Evolutionary conservation across 2,113 vertebrate genomes (phyloP), one percentile per base, ranked within the genome.

Genomic region (Peucedramus taeniatus): DNA sequence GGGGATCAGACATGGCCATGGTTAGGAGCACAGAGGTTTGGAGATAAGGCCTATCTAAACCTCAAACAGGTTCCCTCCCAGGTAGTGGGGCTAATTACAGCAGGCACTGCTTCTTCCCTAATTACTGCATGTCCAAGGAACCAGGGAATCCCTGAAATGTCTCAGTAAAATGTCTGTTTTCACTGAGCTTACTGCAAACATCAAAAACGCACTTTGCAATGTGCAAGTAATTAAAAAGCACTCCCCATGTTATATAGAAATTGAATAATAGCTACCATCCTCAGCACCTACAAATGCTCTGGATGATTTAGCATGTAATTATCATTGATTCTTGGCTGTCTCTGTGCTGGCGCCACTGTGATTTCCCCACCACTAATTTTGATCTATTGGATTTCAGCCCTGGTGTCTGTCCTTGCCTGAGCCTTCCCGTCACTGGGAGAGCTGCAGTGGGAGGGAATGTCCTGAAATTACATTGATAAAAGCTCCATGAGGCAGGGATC

Each of bases 171-270:
- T 2, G 9, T 14, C 76, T 81, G 26, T 83, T 93, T 88, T 86
- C 94, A 66, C 68, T 5, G 31, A 93, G 75, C 42, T 92, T 26
- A 49, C 26, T 86, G 75, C 59, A 85, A 93, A 81, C 51, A 77
- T 64, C 87, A 90, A 23, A 83, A 66, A 53, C 42, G 10, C 75
- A 53, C 65, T 94, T 91, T 93, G 64, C 85, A 95, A 74, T 9
- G 71, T 90, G 87, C 68, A 87, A 92, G 50, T 92, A 94, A 96
- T 86, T 90, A 93, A 83, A 93, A 83, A 64, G 63, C 40, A 65
- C 53, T 91, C 83, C 87, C 83, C 26, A 2, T 33, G 83, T 51
- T 86, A 72, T 57, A 88, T 6, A 80, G 77, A 63, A 94, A 94
- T 39, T 83, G 92, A 54, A 33, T 70, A 90, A 95, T 16, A 90